Conservation (phyloP, 2,113 vertebrate species). For the Blennius ocellaris region DNA sequence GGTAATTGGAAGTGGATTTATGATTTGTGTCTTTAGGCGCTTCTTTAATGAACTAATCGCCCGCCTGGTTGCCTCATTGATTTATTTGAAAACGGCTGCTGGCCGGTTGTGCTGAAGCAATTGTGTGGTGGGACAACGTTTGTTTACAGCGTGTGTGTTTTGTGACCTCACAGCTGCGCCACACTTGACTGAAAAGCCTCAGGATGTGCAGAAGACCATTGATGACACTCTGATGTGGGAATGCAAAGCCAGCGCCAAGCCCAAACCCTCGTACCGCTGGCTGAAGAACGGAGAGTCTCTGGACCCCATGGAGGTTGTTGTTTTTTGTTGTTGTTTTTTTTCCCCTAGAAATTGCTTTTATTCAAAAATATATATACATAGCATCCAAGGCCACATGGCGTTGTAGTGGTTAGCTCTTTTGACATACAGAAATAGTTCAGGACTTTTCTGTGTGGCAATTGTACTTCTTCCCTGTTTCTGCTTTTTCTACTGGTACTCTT, state of each 20-base stretch:
- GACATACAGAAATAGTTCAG: background rate
- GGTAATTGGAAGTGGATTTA: slow-evolving; percentile 72
- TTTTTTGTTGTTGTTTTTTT: background rate
- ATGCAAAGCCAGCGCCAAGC: slow-evolving; percentile 91
- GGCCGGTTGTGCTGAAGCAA: slow-evolving; percentile 37
- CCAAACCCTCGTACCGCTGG: slow-evolving; percentile 93
- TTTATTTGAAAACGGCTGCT: slow-evolving; percentile 48
- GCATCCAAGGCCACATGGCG: no score
- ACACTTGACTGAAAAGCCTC: slow-evolving; percentile 88
- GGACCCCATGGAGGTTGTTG: slow-evolving; percentile 80
- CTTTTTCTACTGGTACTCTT: no score
- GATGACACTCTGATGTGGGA: slow-evolving; percentile 93
- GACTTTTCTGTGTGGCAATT: no score
- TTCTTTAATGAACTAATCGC: slow-evolving; percentile 72
- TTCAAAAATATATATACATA: no score
- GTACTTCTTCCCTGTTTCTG: no score
- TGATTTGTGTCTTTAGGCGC: slow-evolving; percentile 63
- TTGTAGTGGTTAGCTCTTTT: background rate
- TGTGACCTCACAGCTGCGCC: slow-evolving; percentile 86
- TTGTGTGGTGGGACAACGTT: slow-evolving; percentile 26
- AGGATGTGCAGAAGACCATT: slow-evolving; percentile 87
- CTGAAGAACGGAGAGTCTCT: slow-evolving; percentile 92
- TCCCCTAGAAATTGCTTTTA: no score
- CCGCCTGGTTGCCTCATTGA: slow-evolving; percentile 63
- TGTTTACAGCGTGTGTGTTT: slow-evolving; percentile 28